A percentile compares a stretch with the other conserved stretches of the same genome.
Evolutionary conservation across 2,113 vertebrate species (phyloP).

Genomic region (Microtus richardsoni): DNA sequence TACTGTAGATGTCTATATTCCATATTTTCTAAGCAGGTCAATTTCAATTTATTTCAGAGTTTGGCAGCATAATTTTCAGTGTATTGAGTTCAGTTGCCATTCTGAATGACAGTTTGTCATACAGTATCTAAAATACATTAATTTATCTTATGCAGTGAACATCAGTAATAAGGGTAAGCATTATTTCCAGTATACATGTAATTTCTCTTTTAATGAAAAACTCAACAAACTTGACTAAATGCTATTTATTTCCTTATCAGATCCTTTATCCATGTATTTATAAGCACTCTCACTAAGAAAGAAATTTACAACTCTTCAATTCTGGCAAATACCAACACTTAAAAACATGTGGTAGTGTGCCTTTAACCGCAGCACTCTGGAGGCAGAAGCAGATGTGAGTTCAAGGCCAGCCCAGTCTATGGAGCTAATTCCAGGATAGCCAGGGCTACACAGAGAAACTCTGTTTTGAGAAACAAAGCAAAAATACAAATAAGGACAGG

Average conservation of each 20-base stretch:
- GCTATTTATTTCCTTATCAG: slow-evolving; percentile 48
- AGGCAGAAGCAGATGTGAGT: neutral
- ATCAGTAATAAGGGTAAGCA: slow-evolving; percentile 62
- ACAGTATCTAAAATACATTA: slow-evolving; percentile 59
- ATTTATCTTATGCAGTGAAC: slow-evolving; percentile 55
- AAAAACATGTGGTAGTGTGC: neutral
- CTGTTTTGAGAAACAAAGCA: neutral
- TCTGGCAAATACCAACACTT: neutral
- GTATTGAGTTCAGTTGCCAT: slow-evolving; percentile 57
- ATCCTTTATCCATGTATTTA: neutral
- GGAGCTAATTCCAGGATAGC: neutral
- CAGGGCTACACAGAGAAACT: neutral
- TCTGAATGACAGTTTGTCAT: slow-evolving; percentile 57
- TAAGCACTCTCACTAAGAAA: slow-evolving; percentile 29
- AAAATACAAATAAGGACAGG: neutral
- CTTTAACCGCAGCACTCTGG: neutral
- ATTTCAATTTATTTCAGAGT: slow-evolving; percentile 62
- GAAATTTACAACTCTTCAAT: neutral
- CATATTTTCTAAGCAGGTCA: slow-evolving; percentile 49
- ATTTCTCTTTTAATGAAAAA: slow-evolving; percentile 43
- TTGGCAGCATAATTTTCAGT: slow-evolving; percentile 60
- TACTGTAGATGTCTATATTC: neutral
- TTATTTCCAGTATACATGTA: slow-evolving; percentile 19
- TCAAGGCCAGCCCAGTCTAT: neutral
- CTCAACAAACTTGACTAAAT: slow-evolving; percentile 37